Conservation (phyloP, 2,888 invertebrate species). For the Philaethria dido region DNA sequence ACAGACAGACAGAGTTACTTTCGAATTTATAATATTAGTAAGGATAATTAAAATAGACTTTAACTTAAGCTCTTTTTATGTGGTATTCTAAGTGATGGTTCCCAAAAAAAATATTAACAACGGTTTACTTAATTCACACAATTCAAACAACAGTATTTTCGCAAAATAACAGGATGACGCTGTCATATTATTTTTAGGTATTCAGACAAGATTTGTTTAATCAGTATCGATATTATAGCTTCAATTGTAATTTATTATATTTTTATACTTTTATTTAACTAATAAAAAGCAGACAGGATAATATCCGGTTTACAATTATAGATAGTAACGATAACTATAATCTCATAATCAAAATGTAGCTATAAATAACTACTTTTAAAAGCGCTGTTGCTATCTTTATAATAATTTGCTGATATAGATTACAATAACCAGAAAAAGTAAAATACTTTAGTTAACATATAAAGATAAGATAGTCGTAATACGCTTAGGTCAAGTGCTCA, state of each 20-base stretch:
- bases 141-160: too few relatives aligned
- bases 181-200: too few relatives aligned
- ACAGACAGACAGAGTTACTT: too few relatives aligned
- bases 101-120: too few relatives aligned
- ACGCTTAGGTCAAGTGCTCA: neutral
- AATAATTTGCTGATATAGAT: neutral
- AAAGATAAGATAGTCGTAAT: constrained; percentile 4
- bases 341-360: neutral
- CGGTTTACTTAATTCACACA: too few relatives aligned
- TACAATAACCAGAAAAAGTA: neutral
- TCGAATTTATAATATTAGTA: too few relatives aligned
- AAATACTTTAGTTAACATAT: neutral
- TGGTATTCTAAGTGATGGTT: too few relatives aligned
- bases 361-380: constrained; percentile 1
- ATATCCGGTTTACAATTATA: neutral
- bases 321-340: constrained; percentile 1
- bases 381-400: neutral
- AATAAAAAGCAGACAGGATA: neutral
- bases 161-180: too few relatives aligned
- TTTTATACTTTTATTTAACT: neutral
- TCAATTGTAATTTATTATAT: constrained; percentile 4
- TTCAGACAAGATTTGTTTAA: neutral
- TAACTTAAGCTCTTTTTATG: too few relatives aligned
- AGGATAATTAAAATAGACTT: too few relatives aligned
- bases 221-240: neutral